Evolutionary conservation across 2,113 vertebrate species (phyloP).

Genomic region (Mobula hypostoma): DNA sequence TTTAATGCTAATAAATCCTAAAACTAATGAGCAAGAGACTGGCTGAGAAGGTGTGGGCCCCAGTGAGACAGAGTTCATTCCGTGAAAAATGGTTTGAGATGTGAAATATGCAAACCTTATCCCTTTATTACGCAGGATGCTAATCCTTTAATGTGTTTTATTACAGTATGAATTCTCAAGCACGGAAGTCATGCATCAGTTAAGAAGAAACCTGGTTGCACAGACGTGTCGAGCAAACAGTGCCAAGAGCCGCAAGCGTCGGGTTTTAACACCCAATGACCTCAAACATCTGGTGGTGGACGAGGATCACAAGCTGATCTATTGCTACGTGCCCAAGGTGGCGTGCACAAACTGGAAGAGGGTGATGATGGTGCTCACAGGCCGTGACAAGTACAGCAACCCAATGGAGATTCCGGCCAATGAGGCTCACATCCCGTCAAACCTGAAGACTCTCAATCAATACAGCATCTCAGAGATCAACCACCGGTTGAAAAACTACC

Average conservation of each 20-base stretch:
- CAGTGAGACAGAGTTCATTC: too few relatives aligned
- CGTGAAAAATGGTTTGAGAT: too few relatives aligned
- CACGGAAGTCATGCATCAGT: constrained; percentile 78
- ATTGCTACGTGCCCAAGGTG: constrained; percentile 97
- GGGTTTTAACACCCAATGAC: constrained; percentile 82
- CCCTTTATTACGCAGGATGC: too few relatives aligned
- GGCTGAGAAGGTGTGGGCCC: too few relatives aligned
- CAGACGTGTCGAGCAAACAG: constrained; percentile 78
- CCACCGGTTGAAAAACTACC: constrained; percentile 91
- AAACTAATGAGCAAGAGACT: too few relatives aligned
- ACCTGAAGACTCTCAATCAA: constrained; percentile 91
- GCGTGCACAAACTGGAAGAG: constrained; percentile 99
- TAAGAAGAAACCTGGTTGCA: constrained; percentile 78
- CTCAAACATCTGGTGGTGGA: constrained; percentile 93
- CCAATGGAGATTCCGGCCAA: constrained; percentile 95
- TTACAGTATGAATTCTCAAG: constrained; percentile 72
- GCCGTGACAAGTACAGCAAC: constrained; percentile 85
- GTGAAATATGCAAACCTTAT: neutral
- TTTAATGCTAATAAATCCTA: too few relatives aligned
- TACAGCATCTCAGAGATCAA: constrained; percentile 95
- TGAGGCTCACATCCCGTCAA: constrained; percentile 84
- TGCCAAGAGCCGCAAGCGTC: constrained; percentile 72
- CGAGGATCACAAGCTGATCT: constrained; percentile 92
- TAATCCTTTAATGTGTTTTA: constrained; percentile 45
- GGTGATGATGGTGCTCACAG: constrained; percentile 96